Evolutionary conservation across 2,797 vertebrate genomes (phyloP).

Genomic region (Distichodus sexfasciatus): DNA sequence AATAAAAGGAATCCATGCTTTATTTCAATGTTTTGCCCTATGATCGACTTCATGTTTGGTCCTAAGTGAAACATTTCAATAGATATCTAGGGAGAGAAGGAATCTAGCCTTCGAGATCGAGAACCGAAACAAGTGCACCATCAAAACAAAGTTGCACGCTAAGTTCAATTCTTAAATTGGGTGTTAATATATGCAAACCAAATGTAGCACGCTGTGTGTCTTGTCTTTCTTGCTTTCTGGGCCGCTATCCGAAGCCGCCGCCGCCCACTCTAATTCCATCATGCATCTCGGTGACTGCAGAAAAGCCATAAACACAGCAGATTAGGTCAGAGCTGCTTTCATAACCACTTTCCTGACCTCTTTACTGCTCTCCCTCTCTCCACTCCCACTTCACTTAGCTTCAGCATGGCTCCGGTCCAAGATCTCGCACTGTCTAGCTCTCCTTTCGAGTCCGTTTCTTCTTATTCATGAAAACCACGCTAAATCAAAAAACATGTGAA

Average conservation of each 20-base stretch:
- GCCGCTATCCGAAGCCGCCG: slow-evolving; percentile 65
- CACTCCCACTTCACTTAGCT: slow-evolving; percentile 53
- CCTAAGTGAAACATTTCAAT: no score
- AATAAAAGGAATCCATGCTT: no score
- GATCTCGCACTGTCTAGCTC: slow-evolving; percentile 19
- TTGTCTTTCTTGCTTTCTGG: slow-evolving; percentile 42
- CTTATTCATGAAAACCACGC: slow-evolving; percentile 12
- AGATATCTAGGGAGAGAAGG: no score
- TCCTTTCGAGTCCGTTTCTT: slow-evolving; percentile 5
- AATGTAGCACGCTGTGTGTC: slow-evolving; percentile 27
- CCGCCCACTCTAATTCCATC: slow-evolving; percentile 72
- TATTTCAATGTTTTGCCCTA: no score
- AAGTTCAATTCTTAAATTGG: neutral
- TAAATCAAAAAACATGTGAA: neutral
- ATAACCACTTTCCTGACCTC: slow-evolving; percentile 72
- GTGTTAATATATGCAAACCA: slow-evolving; percentile 11
- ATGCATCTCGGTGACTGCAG: slow-evolving; percentile 60
- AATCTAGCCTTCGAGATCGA: no score
- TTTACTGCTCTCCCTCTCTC: slow-evolving; percentile 59
- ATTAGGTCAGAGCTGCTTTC: slow-evolving; percentile 77
- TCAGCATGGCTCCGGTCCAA: slow-evolving; percentile 21
- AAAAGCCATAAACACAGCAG: slow-evolving; percentile 70
- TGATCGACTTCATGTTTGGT: no score
- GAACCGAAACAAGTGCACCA: no score
- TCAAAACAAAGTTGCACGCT: neutral